Evolutionary conservation across 2,888 invertebrate genomes (phyloP).

Genomic region (Lithophane ornitopus): DNA sequence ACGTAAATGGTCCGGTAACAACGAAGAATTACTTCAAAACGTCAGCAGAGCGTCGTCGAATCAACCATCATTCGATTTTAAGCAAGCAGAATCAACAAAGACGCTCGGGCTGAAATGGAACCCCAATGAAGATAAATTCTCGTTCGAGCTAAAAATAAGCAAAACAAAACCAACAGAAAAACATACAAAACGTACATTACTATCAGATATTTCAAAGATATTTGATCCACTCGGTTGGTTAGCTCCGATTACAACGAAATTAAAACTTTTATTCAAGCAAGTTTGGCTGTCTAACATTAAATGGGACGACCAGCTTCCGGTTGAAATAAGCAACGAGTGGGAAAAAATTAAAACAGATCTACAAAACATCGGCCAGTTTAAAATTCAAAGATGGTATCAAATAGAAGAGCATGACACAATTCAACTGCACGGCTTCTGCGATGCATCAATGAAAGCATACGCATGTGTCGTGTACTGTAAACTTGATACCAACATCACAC

Average conservation of each 20-base stretch:
- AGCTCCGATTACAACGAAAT: not conserved
- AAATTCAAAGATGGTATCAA: not conserved
- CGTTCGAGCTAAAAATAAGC: constrained; percentile 1
- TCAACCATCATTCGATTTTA: not conserved
- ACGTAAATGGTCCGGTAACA: not conserved
- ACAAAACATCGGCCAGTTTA: not conserved
- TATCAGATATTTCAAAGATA: too few relatives aligned
- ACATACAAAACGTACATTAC: not conserved
- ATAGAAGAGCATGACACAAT: not conserved
- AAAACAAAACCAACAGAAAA: not conserved
- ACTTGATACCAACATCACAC: not conserved
- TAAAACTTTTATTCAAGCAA: constrained; percentile 16
- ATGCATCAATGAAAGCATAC: not conserved
- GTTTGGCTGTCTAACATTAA: constrained; percentile 6
- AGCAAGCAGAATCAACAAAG: not conserved
- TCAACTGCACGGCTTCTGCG: constrained; percentile 7
- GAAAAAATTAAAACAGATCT: not conserved
- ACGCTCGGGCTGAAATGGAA: constrained; percentile 1
- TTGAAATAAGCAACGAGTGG: constrained; percentile 7
- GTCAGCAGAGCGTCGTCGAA: not conserved
- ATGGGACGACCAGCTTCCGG: constrained; percentile 8
- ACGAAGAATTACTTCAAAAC: not conserved
- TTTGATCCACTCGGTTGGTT: constrained; percentile 4
- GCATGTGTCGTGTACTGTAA: constrained; percentile 8
- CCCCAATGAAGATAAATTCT: not conserved